Evolutionary conservation across 1,140 invertebrate species (phyloP), one percentile per base, ranked within the genome.

Genomic region (Lerema accius): DNA sequence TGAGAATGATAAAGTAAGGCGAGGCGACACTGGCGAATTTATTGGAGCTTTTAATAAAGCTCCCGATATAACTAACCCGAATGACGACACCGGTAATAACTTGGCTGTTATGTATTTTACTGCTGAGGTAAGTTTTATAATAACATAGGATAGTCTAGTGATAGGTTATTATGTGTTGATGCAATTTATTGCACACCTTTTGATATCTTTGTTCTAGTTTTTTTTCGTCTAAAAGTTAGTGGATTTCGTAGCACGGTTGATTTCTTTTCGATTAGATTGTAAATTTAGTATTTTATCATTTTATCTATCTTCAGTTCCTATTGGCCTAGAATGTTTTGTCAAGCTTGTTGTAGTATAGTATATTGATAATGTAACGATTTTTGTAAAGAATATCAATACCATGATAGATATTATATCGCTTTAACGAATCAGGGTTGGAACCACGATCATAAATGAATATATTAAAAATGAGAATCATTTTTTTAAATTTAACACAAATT

Each of bases 361-460:
- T 61, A 62, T 73, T 73, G 73, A 67, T 65, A 72, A 73, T 69
- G 65, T 77, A 79, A 71, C 65, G 64, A 69, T 64, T 71, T 72
- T 71, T 73, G 71, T 79, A 73, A 65, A 69, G 35, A 74, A 81
- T 87, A 79, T 84, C 72, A 73, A 56, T 86, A 85, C 75, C 78
- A 77, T 73, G 72, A 76, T 80, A 80, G 69, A 74, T 81, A 77
- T 50, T 43, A 56, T 82, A 86, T 88, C 74, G 85, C 85, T 90
- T 88, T 79, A 88, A 86, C 80, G 84, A 87, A 79, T 83, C 87
- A 90, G 87, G 87, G 87, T 88, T 82, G 77, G 65, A 80, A 86
- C 82, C 78, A 85, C 76, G 79, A 85, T 82, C 77, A 76, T 76
- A 78, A 85, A 76, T 71, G 63, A 74, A 71, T 78, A 78, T 76